These are phyloP conservation scores for Philereme transversata DNA, from an alignment of 2,888 invertebrate species.

Conservation along the genomic window DNA sequence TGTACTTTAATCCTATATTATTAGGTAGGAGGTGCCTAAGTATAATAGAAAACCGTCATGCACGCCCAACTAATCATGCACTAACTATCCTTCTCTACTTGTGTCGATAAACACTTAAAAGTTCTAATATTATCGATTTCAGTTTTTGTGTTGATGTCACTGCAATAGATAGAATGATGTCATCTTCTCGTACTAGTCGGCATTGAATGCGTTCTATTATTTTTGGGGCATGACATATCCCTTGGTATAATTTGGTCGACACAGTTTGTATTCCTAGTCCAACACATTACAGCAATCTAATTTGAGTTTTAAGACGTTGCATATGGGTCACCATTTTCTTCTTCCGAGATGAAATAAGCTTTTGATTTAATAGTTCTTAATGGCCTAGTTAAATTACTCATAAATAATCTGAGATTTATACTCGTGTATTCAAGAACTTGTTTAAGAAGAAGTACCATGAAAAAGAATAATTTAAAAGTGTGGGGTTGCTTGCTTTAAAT, in stretches of 20 bases:
- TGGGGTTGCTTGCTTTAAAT: background rate
- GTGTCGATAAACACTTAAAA: background rate
- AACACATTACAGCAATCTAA: constrained; percentile 64
- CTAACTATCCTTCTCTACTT: background rate
- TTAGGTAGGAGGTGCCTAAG: too few relatives aligned
- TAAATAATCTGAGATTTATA: background rate
- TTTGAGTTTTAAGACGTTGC: constrained; percentile 64
- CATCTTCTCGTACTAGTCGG: constrained; percentile 50
- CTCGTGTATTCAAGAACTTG: background rate
- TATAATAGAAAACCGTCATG: too few relatives aligned
- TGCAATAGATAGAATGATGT: constrained; percentile 58
- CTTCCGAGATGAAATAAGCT: constrained; percentile 1
- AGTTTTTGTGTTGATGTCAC: constrained; percentile 42
- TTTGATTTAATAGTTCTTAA: background rate
- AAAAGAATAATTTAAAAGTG: background rate
- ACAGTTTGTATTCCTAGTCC: constrained; percentile 53
- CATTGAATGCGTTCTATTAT: constrained; percentile 58
- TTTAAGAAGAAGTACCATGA: background rate
- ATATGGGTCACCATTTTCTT: constrained; percentile 62
- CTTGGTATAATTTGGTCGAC: constrained; percentile 65
- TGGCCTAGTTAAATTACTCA: background rate
- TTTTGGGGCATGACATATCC: constrained; percentile 76
- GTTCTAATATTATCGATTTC: constrained; percentile 32
- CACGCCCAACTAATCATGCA: too few relatives aligned
- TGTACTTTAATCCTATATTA: too few relatives aligned